phyloP scores from a whole-genome alignment of 2,113 vertebrate genomes.

The Callorhinus ursinus region DNA sequence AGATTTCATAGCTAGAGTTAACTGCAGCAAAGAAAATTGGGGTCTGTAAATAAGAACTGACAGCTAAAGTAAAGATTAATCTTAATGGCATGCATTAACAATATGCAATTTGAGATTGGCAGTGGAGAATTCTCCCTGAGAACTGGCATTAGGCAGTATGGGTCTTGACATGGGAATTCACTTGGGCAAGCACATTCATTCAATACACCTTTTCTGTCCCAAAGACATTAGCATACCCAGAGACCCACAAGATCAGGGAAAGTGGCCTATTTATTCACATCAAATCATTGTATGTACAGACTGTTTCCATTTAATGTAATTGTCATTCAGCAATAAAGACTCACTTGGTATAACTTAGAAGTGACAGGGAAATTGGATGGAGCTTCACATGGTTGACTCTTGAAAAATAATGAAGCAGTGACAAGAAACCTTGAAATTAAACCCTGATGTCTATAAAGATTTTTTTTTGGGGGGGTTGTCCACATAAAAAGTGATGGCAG shows the following conservation, averaged over 20 bases:
- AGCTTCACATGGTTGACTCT: constrained; percentile 34
- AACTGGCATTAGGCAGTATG: constrained; percentile 30
- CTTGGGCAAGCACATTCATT: background rate
- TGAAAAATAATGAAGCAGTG: background rate
- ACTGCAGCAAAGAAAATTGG: constrained; percentile 18
- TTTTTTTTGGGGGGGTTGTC: background rate
- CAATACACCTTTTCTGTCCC: background rate
- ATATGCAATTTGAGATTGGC: constrained; percentile 41
- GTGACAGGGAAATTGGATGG: background rate
- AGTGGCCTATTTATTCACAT: constrained; percentile 6
- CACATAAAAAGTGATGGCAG: background rate
- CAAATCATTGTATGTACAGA: background rate
- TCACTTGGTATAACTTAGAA: constrained; percentile 46
- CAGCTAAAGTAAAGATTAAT: constrained; percentile 62
- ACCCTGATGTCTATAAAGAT: background rate
- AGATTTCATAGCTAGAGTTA: constrained; percentile 45
- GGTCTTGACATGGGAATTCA: constrained; percentile 48
- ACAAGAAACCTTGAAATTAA: constrained; percentile 33
- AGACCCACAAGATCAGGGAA: constrained; percentile 20
- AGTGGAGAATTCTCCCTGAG: constrained; percentile 49
- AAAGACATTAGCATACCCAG: background rate
- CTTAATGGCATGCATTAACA: constrained; percentile 70
- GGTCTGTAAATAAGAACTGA: constrained; percentile 49
- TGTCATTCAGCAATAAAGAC: constrained; percentile 35
- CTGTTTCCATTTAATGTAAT: constrained; percentile 68